These are phyloP conservation scores for Morelia viridis DNA, from an alignment of 2,797 vertebrate species.

Conservation along the genomic window DNA sequence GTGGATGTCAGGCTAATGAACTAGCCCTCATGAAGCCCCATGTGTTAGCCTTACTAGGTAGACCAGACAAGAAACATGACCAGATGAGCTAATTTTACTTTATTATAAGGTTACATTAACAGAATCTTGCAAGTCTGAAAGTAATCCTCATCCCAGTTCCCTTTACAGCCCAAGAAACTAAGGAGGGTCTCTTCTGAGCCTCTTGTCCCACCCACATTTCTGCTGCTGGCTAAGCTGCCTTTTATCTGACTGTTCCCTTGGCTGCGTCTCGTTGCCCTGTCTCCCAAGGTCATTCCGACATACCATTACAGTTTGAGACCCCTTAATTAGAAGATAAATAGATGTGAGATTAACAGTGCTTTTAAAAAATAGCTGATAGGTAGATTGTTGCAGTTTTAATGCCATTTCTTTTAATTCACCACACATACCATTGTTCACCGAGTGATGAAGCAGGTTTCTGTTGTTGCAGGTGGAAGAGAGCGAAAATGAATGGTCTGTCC, in stretches of 20 bases:
- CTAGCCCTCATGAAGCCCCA: not conserved
- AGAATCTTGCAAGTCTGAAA: not conserved
- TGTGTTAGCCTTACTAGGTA: not conserved
- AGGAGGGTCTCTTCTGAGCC: no score
- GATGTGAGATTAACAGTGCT: slow-evolving; percentile 20
- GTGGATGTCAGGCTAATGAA: not conserved
- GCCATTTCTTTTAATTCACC: not conserved
- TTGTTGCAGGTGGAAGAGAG: slow-evolving; percentile 86
- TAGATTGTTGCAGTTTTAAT: not conserved
- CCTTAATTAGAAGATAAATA: slow-evolving; percentile 33
- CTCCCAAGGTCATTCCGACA: not conserved
- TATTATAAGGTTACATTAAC: not conserved
- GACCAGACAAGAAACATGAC: not conserved
- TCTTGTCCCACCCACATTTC: no score
- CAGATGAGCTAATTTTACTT: not conserved
- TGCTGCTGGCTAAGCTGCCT: not conserved
- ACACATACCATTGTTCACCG: accelerated
- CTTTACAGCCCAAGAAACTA: not conserved
- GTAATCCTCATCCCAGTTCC: not conserved
- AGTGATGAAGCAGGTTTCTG: slow-evolving; percentile 17
- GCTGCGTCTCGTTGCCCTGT: not conserved
- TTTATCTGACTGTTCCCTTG: not conserved
- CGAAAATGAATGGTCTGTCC: slow-evolving; percentile 86
- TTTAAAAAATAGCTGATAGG: slow-evolving; percentile 9
- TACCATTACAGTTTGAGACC: not conserved